A percentile compares a stretch with the other conserved stretches of the same genome.
Evolutionary conservation across 2,113 vertebrate species (phyloP).

Genomic region (Smithornis capensis): DNA sequence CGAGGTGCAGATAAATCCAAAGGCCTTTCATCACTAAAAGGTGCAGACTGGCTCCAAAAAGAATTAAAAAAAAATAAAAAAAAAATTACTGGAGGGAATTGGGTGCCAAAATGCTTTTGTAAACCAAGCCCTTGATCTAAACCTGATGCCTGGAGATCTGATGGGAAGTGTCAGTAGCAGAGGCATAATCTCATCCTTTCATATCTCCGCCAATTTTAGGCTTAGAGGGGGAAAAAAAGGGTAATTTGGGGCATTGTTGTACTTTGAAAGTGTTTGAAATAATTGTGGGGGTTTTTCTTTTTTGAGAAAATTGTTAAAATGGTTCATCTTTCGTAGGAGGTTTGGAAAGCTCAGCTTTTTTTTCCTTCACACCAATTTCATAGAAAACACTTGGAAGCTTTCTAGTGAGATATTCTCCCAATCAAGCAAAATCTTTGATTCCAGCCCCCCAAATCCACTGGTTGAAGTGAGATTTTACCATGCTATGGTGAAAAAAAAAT

Average conservation of each 20-base stretch:
- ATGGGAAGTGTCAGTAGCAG: conserved; percentile 54
- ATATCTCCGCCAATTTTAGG: conserved; percentile 36
- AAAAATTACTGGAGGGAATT: neutral
- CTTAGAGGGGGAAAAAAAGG: neutral
- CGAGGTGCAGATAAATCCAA: neutral
- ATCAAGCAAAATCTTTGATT: neutral
- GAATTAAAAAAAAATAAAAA: neutral
- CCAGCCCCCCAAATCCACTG: neutral
- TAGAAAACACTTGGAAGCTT: neutral
- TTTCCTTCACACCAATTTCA: neutral
- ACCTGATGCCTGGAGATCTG: conserved; percentile 49
- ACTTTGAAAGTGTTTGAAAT: conserved; percentile 23
- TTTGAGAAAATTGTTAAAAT: neutral
- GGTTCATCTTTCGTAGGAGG: neutral
- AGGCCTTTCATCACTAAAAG: conserved; percentile 13
- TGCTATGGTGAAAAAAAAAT: rapidly evolving
- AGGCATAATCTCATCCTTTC: conserved; percentile 43
- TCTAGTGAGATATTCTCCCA: neutral
- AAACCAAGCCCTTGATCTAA: conserved; percentile 58
- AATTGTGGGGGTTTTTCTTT: neutral
- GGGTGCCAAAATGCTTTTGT: conserved; percentile 39
- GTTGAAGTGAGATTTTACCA: rapidly evolving
- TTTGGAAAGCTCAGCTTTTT: neutral
- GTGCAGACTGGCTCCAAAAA: neutral
- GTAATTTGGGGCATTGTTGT: conserved; percentile 6